phyloP scores from a whole-genome alignment of 2,113 vertebrate species.

The Dicentrarchus labrax region DNA sequence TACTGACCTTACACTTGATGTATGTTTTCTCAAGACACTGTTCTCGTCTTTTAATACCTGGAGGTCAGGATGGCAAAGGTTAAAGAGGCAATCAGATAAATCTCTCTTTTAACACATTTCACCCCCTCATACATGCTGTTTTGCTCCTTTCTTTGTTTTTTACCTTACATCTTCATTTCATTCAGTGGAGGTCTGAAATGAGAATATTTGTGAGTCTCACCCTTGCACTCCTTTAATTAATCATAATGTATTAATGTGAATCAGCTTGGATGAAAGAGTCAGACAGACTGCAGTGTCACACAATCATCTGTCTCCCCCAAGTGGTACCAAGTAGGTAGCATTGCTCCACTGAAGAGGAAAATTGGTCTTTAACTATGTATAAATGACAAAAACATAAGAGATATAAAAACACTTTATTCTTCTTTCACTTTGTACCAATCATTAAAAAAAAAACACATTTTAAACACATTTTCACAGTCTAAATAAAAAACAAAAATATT shows the following conservation, averaged over 20 bases:
- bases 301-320: conserved; percentile 66
- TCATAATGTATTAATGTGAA: no score
- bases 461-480: background rate
- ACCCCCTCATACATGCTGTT: background rate
- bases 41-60: background rate
- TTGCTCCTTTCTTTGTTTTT: background rate
- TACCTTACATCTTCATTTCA: background rate
- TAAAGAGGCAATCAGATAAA: background rate
- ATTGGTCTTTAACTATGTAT: background rate
- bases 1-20: background rate
- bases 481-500: background rate
- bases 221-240: no score
- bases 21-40: background rate
- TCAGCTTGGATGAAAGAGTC: background rate
- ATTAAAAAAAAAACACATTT: background rate
- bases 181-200: background rate
- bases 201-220: background rate
- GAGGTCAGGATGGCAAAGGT: background rate
- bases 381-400: background rate
- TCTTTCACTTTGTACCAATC: background rate
- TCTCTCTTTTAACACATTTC: background rate
- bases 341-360: background rate
- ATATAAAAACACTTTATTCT: conserved; percentile 1
- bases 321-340: conserved; percentile 55
- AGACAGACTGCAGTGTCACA: no score